Conservation (phyloP, 2,888 invertebrate genomes). For the Hylaea fasciaria region DNA sequence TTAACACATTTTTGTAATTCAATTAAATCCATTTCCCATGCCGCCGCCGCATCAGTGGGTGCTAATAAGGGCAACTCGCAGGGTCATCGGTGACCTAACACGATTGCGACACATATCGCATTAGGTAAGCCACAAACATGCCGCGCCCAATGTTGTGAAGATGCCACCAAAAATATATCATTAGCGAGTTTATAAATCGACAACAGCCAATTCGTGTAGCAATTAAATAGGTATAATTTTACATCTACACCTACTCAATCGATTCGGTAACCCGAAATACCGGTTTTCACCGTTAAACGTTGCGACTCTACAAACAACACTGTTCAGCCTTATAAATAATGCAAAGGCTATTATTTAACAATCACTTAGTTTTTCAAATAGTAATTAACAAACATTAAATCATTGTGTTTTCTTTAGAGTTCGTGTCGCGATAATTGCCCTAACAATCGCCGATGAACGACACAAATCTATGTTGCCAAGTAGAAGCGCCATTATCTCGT, state of each 20-base stretch:
- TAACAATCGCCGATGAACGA: slow-evolving; percentile 43
- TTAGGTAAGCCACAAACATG: slow-evolving; percentile 40
- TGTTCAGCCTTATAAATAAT: slow-evolving; percentile 30
- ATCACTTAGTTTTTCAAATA: slow-evolving; percentile 30
- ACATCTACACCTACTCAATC: slow-evolving; percentile 43
- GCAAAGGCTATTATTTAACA: slow-evolving; percentile 32
- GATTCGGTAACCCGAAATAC: slow-evolving; percentile 44
- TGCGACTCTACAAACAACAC: slow-evolving; percentile 24
- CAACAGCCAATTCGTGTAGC: slow-evolving; percentile 28
- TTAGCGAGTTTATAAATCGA: slow-evolving; percentile 34
- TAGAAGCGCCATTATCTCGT: neutral
- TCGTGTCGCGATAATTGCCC: slow-evolving; percentile 38
- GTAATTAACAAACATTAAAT: slow-evolving; percentile 41
- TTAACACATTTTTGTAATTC: slow-evolving; percentile 35
- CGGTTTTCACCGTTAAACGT: slow-evolving; percentile 46
- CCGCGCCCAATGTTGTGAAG: slow-evolving; percentile 31
- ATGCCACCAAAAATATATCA: slow-evolving; percentile 32
- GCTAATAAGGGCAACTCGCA: slow-evolving; percentile 52
- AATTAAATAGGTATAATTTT: slow-evolving; percentile 37
- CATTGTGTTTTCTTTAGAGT: slow-evolving; percentile 40
- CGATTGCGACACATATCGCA: slow-evolving; percentile 56
- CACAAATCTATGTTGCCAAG: slow-evolving; percentile 20
- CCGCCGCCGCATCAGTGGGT: slow-evolving; percentile 44
- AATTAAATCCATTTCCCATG: slow-evolving; percentile 27
- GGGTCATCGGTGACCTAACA: slow-evolving; percentile 55